Base-by-base conservation (phyloP, 2,888 invertebrate genomes). In the Acanthosoma haemorrhoidale region DNA sequence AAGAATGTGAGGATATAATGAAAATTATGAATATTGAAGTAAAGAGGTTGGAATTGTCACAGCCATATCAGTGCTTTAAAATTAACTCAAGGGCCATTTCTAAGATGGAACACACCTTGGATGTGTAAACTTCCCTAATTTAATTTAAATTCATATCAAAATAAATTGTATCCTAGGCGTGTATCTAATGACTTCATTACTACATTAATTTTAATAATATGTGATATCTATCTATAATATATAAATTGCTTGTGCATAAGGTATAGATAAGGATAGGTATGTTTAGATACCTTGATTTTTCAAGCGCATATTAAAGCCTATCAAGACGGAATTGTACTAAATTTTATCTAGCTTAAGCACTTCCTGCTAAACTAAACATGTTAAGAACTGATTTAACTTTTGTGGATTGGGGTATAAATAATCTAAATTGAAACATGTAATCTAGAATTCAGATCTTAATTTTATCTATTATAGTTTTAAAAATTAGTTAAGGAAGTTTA, bases 161-260 rank as follows among this genome's bases (percentile, higher is more conserved):
- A 64, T 64, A 43, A 64, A 41, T 41, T 64, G 64, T 64, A 64
- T 64, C 39, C 39, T 64, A 64, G 64, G 64, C 64, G 25, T 41
- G 64, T 64, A 64, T 43, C 25, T 64, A 64, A 39, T 16, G 36
- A 61, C 32, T 64, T 64, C 43, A 38, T 43, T 29, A 63, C 18
- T 64, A 64, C 36, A 25, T 68, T 68, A 68, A 43, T 66, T 66
- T 66, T 43, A 68, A 68, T 68, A 68, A 68, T 66, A 66, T 68
- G 68, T 68, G 68, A 68, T 68, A 68, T 68, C 31, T 58, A 58
- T 68, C 32, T 43, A 51, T 57, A 68, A 34, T 57, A 51, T 57
- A 68, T 57, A 38, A 66, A 68, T 34, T 51, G 68, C 68, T 68
- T 68, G 61, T n/a, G 61, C 61, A 61, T 36, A 61, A 61, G 36